phyloP scores from a whole-genome alignment of 2,113 vertebrate genomes.

The Crotalus tigris region DNA sequence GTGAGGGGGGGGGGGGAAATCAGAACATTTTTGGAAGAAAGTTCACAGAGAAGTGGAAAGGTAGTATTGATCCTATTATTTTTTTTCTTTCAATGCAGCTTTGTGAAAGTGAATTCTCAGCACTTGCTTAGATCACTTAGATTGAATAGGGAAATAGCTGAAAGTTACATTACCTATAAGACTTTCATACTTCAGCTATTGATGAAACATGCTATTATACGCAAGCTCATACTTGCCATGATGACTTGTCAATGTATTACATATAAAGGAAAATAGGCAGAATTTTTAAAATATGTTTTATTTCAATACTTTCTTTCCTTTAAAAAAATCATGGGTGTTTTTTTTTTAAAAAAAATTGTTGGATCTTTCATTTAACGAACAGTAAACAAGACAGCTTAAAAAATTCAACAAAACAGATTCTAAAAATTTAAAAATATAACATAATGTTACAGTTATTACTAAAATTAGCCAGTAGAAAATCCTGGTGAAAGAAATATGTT shows the following conservation, averaged over 20 bases:
- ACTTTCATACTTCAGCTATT: background rate
- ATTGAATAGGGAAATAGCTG: background rate
- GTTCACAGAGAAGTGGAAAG: background rate
- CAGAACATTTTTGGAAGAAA: background rate
- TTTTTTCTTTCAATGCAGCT: background rate
- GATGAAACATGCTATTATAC: background rate
- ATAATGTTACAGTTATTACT: background rate
- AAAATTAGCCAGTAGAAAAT: background rate
- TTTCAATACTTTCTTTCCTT: background rate
- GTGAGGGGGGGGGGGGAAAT: fast-evolving
- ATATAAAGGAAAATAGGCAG: background rate
- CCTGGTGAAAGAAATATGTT: background rate
- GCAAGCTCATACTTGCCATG: background rate
- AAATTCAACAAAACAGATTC: background rate
- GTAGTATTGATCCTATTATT: background rate
- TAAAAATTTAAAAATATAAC: background rate
- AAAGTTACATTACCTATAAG: background rate
- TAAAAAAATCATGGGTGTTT: background rate
- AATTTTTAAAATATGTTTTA: background rate
- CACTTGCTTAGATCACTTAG: background rate
- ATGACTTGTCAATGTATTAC: background rate
- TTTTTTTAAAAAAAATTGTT: background rate
- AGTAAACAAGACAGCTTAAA: background rate
- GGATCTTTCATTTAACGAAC: background rate
- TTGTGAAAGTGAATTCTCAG: background rate